Percentiles rank a stretch among this genome's conserved stretches.
Conservation (phyloP, 2,113 vertebrate genomes). For the Petroica traversi region DNA sequence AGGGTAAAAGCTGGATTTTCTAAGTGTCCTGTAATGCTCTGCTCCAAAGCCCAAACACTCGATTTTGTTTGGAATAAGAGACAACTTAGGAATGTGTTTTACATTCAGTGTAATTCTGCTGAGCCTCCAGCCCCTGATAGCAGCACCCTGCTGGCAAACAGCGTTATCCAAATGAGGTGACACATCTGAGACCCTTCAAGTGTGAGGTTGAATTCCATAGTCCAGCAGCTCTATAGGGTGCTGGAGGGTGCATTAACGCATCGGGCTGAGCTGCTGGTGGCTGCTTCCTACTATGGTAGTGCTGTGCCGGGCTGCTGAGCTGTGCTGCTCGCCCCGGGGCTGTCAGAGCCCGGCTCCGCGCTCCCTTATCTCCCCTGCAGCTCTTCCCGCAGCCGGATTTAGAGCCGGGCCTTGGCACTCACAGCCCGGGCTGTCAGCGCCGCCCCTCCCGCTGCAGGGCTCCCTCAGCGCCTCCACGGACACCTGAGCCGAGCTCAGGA, state of each 20-base stretch:
- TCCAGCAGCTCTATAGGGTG: neutral
- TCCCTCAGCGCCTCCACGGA: fast-evolving
- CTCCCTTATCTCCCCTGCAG: neutral
- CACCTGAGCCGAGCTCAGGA: neutral
- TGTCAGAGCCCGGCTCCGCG: neutral
- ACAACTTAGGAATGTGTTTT: neutral
- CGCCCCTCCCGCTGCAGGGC: neutral
- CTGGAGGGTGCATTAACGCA: fast-evolving
- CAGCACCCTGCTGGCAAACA: neutral
- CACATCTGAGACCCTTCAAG: neutral
- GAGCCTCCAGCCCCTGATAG: neutral
- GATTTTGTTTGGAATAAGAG: neutral
- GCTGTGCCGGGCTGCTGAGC: neutral
- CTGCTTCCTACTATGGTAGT: conserved; percentile 44
- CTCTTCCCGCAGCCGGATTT: neutral
- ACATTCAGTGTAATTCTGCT: neutral
- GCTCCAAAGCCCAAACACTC: neutral
- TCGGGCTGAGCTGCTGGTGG: neutral
- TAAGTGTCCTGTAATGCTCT: neutral
- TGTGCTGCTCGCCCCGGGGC: neutral
- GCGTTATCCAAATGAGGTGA: neutral
- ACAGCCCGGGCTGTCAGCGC: fast-evolving
- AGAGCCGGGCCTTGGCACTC: neutral
- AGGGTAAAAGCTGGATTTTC: neutral
- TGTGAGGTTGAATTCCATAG: neutral